phyloP scores from a whole-genome alignment of 2,797 vertebrate genomes.

The Bovichtus diacanthus region DNA sequence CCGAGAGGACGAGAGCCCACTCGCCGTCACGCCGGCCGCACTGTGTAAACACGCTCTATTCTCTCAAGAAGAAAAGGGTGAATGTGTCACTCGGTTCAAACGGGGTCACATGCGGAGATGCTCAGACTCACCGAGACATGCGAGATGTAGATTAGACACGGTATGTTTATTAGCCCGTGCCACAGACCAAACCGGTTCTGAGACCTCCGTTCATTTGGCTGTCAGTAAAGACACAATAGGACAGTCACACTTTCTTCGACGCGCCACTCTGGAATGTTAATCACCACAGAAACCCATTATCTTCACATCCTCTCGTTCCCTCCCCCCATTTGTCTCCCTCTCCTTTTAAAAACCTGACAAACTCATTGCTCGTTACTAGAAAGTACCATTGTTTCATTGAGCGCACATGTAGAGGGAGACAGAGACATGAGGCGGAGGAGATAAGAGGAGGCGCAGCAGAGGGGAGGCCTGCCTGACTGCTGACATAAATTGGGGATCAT shows the following conservation, averaged over 20 bases:
- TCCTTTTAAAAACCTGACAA: constrained; percentile 77
- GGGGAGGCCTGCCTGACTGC: constrained; percentile 59
- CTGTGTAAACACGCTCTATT: constrained; percentile 43
- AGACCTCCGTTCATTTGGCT: constrained; percentile 63
- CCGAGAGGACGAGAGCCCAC: constrained; percentile 41
- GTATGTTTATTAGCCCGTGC: constrained; percentile 63
- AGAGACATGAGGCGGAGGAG: constrained; percentile 68
- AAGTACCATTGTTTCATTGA: constrained; percentile 77
- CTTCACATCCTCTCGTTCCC: constrained; percentile 67
- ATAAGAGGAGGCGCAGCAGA: constrained; percentile 63
- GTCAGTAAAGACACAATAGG: constrained; percentile 70
- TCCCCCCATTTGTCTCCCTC: constrained; percentile 68
- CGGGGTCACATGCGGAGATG: constrained; percentile 13
- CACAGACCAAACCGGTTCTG: constrained; percentile 45
- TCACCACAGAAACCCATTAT: constrained; percentile 78
- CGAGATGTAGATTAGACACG: constrained; percentile 60
- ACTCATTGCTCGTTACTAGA: constrained; percentile 70
- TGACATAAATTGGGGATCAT: constrained; percentile 80
- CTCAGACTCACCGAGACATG: constrained; percentile 34
- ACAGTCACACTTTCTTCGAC: constrained; percentile 69
- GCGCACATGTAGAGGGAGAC: constrained; percentile 68
- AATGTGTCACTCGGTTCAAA: constrained; percentile 51
- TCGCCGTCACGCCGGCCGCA: constrained; percentile 24
- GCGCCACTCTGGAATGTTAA: constrained; percentile 73
- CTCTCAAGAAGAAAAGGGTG: constrained; percentile 41